Evolutionary conservation across 2,888 invertebrate species (phyloP), one percentile per base, ranked within the genome.

Genomic region (Tineola bisselliella): DNA sequence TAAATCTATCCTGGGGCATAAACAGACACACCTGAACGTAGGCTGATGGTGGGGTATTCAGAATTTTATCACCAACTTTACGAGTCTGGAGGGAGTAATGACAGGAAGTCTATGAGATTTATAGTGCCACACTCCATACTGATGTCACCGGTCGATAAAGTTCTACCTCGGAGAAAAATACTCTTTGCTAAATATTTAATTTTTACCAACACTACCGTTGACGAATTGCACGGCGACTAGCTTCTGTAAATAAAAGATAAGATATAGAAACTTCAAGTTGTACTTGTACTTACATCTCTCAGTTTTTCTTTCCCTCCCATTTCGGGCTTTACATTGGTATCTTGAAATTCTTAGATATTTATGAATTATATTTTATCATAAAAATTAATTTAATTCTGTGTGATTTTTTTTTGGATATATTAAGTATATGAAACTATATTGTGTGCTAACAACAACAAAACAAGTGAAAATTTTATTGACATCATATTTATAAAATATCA

Each of bases 21-120:
- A 48, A 48, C 48, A 48, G 48, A 48, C 4, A 48, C 48, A 48
- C 48, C 48, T 48, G 48, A 17, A 48, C 48, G 17, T 48, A 38
- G 10, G 38, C 48, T 17, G 13, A 48, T 48, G 48, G 48, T 48
- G 15, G 3, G 71, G 67, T 71, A 68, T 69, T 69, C 68, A 68
- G 69, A 65, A 68, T 76, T 79, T 79, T 79, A 80, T 77, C 73
- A 72, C 74, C 68, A 65, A 68, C 66, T 79, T 79, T 78, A 79
- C 70, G 74, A 70, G 70, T 65, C 72, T 64, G 60, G 61, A 52
- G 76, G 71, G 76, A 69, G 69, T 69, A 25, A 61, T 62, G 60
- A 68, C 69, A 72, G 70, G 66, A 70, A 63, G 68, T 69, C 71
- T 71, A 68, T 69, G 70, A 71, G 71, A 74, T 73, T 76, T 71